Percentiles rank a stretch among this genome's conserved stretches.
Conservation (phyloP, 2,797 vertebrate species). For the Sebastes itinus region DNA sequence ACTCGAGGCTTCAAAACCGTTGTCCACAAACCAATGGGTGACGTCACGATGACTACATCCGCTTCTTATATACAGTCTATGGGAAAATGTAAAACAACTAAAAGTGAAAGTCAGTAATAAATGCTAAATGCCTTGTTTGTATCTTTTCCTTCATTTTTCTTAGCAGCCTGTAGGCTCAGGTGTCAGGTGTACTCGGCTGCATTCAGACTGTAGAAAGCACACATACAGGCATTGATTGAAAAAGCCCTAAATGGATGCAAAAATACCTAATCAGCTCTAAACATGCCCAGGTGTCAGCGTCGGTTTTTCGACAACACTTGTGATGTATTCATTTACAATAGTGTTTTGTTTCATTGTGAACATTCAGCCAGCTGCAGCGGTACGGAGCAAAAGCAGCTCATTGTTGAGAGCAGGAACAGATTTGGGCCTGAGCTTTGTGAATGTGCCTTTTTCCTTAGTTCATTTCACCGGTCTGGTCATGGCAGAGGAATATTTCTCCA, state of each 20-base stretch:
- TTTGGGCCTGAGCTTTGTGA: not conserved
- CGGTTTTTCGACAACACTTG: constrained; percentile 7
- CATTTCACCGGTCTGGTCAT: constrained; percentile 21
- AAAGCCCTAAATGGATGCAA: not conserved
- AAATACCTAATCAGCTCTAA: constrained; percentile 13
- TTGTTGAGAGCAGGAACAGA: constrained; percentile 3
- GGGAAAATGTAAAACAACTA: not conserved
- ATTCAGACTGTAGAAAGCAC: not conserved
- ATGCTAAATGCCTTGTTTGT: not conserved
- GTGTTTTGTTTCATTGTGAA: not conserved
- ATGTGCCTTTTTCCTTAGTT: not conserved
- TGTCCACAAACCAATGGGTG: too few species aligned
- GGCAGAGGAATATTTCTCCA: constrained; percentile 19
- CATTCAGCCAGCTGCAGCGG: not conserved
- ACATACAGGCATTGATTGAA: not conserved
- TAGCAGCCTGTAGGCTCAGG: not conserved
- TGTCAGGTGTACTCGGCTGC: not conserved
- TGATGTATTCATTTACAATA: not conserved
- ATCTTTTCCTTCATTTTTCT: not conserved
- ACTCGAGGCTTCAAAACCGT: too few species aligned
- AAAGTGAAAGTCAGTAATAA: not conserved
- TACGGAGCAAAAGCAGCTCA: constrained; percentile 2
- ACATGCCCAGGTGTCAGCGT: constrained; percentile 17
- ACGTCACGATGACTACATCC: too few species aligned
- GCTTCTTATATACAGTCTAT: too few species aligned